A percentile compares a stretch with the other conserved stretches of the same genome.
These are phyloP conservation scores for Anastatus disparis DNA, from an alignment of 1,140 invertebrate genomes.

Conservation along the genomic window DNA sequence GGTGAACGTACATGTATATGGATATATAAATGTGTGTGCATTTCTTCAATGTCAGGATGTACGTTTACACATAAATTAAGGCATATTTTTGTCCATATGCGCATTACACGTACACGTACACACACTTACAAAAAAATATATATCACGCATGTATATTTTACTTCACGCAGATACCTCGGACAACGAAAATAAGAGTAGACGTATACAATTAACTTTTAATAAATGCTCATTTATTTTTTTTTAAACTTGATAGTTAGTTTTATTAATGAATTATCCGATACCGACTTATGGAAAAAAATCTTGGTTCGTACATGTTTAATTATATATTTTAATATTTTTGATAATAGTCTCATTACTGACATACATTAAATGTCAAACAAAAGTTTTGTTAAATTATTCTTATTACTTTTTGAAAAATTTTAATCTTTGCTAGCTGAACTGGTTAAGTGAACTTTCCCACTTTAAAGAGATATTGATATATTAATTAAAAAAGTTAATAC, in stretches of 20 bases:
- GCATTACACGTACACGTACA: slow-evolving; percentile 8
- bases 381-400: too few species aligned
- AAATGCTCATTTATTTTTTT: slow-evolving; percentile 15
- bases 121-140: too few species aligned
- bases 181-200: neutral
- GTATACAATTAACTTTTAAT: slow-evolving; percentile 17
- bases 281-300: neutral
- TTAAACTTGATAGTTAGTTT: slow-evolving; percentile 10
- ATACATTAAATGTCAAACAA: neutral
- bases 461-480: too few species aligned
- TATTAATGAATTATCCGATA: slow-evolving; percentile 24
- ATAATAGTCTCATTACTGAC: neutral
- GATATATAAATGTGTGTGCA: too few species aligned
- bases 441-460: too few species aligned
- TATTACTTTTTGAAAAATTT: too few species aligned
- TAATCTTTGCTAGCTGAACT: too few species aligned
- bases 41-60: slow-evolving; percentile 38
- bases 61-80: slow-evolving; percentile 32
- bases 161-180: neutral
- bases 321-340: neutral
- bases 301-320: neutral
- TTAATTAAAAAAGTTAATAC: too few species aligned
- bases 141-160: slow-evolving; percentile 25
- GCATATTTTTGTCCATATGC: slow-evolving; percentile 33
- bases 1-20: too few species aligned